phyloP scores from a whole-genome alignment of 2,113 vertebrate genomes.

The Myotis lucifugus region DNA sequence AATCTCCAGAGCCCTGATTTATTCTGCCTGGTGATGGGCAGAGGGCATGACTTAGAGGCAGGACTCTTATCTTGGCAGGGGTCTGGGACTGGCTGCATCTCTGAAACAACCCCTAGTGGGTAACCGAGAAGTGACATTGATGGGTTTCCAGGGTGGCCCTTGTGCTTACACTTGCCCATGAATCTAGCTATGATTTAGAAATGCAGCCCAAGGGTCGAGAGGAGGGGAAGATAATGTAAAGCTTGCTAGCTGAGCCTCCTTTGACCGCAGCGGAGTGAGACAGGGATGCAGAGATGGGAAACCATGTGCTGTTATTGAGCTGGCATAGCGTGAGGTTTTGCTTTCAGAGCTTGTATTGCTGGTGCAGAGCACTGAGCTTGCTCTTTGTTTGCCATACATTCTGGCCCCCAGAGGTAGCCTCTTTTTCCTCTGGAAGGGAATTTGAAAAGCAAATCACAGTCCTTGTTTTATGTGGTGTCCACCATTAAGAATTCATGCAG shows the following conservation, averaged over 20 bases:
- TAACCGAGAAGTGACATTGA: slow-evolving; percentile 57
- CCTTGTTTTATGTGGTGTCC: slow-evolving; percentile 84
- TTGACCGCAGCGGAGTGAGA: slow-evolving; percentile 60
- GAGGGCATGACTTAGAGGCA: slow-evolving; percentile 42
- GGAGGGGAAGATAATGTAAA: background rate
- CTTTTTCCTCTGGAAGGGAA: slow-evolving; percentile 83
- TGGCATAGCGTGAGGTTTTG: slow-evolving; percentile 40
- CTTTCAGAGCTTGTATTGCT: slow-evolving; percentile 68
- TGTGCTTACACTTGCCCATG: background rate
- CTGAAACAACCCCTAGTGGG: slow-evolving; percentile 36
- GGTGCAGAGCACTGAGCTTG: slow-evolving; percentile 43
- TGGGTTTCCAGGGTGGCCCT: slow-evolving; percentile 51
- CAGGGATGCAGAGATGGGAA: background rate
- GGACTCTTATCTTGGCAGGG: slow-evolving; percentile 59
- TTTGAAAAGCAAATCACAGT: slow-evolving; percentile 83
- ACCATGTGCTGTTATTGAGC: slow-evolving; percentile 51
- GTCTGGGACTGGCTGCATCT: slow-evolving; percentile 42
- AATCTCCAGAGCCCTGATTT: slow-evolving; percentile 55
- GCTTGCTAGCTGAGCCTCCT: background rate
- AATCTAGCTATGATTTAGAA: slow-evolving; percentile 47
- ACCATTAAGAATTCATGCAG: slow-evolving; percentile 81
- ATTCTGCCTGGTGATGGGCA: slow-evolving; percentile 37
- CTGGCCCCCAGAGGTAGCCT: slow-evolving; percentile 77
- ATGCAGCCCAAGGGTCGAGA: slow-evolving; percentile 57
- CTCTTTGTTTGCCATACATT: slow-evolving; percentile 77